phyloP scores from a whole-genome alignment of 2,888 invertebrate species.

The Hemicrepidius hirtus region DNA sequence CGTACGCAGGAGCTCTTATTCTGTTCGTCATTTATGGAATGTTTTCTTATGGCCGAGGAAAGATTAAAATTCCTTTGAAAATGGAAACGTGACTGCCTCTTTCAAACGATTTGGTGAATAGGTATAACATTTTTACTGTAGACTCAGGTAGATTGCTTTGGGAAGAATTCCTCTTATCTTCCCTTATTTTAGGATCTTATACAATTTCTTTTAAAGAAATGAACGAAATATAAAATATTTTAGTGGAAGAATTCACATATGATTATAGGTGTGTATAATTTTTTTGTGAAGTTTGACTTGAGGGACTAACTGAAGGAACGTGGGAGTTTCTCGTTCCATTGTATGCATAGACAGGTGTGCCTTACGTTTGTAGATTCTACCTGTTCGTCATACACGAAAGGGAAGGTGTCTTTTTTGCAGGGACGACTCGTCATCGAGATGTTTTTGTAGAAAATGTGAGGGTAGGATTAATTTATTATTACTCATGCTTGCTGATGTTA shows the following conservation, averaged over 20 bases:
- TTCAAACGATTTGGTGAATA: background rate
- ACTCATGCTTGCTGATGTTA: too few species aligned
- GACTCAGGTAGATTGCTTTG: background rate
- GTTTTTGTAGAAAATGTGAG: background rate
- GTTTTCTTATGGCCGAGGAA: background rate
- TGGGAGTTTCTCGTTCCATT: conserved; percentile 51
- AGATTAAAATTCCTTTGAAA: conserved; percentile 51
- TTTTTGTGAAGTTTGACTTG: conserved; percentile 26
- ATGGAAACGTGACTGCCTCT: conserved; percentile 43
- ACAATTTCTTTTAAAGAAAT: too few species aligned
- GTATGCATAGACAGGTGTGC: conserved; percentile 51
- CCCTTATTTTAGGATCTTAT: background rate
- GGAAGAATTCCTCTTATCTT: background rate
- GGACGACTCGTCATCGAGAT: conserved; percentile 15
- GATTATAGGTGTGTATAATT: conserved; percentile 22
- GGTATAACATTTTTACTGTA: conserved; percentile 4
- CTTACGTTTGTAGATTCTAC: conserved; percentile 35
- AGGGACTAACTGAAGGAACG: conserved; percentile 38
- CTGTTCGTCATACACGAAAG: conserved; percentile 23
- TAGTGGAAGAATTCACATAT: too few species aligned
- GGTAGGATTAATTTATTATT: too few species aligned
- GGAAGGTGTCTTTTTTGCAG: conserved; percentile 3
- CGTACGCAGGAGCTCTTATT: conserved; percentile 1
- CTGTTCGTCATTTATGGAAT: conserved; percentile 29
- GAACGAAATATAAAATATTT: too few species aligned